Evolutionary conservation across 2,888 invertebrate species (phyloP).

Genomic region (Ceraclea dissimilis): DNA sequence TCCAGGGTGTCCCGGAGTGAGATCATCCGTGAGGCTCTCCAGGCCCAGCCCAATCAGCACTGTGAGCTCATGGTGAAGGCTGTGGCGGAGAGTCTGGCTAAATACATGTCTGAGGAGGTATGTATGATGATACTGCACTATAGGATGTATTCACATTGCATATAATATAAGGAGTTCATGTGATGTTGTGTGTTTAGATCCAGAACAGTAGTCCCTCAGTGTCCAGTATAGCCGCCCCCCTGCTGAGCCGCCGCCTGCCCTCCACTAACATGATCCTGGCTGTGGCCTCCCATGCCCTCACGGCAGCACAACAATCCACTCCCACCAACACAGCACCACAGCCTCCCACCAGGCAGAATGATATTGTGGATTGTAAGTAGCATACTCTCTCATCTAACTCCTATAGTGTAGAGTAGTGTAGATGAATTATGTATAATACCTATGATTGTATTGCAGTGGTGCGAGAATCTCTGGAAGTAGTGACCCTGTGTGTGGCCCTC

Average conservation of each 20-base stretch:
- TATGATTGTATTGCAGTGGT: slow-evolving; percentile 56
- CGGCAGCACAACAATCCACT: slow-evolving; percentile 32
- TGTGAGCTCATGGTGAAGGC: slow-evolving; percentile 79
- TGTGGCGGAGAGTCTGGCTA: slow-evolving; percentile 77
- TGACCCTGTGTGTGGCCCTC: slow-evolving; percentile 82
- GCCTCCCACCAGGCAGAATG: slow-evolving; percentile 44
- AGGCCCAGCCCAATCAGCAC: slow-evolving; percentile 73
- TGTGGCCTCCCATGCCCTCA: slow-evolving; percentile 39
- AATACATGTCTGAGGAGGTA: slow-evolving; percentile 70
- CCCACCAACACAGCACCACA: slow-evolving; percentile 35
- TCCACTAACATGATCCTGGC: slow-evolving; percentile 42
- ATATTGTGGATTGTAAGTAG: slow-evolving; percentile 53
- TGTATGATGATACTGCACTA: background rate
- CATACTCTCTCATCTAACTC: background rate
- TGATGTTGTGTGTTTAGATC: slow-evolving; percentile 31
- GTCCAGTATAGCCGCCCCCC: slow-evolving; percentile 16
- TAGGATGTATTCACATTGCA: background rate
- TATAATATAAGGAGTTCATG: no score
- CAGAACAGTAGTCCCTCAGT: slow-evolving; percentile 30
- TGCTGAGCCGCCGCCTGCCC: slow-evolving; percentile 44
- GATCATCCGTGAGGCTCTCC: slow-evolving; percentile 74
- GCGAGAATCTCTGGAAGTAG: slow-evolving; percentile 86
- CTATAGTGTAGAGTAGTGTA: background rate
- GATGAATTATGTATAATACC: no score
- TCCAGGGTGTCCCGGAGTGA: slow-evolving; percentile 29